Percentiles rank a stretch among this genome's conserved stretches.
phyloP scores from a whole-genome alignment of 2,797 vertebrate genomes.

The Sciaenops ocellatus region DNA sequence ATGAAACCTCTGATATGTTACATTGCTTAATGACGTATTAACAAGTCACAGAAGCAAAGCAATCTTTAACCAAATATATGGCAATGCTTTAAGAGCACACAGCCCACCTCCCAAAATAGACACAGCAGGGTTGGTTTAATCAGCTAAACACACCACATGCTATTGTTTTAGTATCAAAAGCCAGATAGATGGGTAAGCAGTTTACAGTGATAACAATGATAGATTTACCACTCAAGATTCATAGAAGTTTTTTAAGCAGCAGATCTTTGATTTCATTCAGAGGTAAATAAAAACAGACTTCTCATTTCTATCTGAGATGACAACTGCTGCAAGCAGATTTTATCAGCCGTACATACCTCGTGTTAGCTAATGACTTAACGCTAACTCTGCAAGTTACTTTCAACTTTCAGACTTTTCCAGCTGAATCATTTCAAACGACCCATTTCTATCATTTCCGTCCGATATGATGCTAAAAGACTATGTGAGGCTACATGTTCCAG shows the following conservation, averaged over 20 bases:
- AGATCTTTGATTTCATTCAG: not conserved
- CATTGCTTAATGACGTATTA: not conserved
- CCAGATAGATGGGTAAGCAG: not conserved
- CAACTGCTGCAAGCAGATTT: not conserved
- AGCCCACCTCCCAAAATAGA: conserved; percentile 5
- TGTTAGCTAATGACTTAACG: not conserved
- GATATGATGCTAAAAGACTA: not conserved
- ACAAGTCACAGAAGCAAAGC: not conserved
- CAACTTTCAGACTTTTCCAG: not conserved
- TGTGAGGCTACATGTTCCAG: not conserved
- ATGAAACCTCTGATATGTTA: not conserved
- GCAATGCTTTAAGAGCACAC: not conserved
- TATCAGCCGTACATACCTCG: no score
- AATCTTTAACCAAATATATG: not conserved
- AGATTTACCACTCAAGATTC: not conserved
- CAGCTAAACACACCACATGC: conserved; percentile 2
- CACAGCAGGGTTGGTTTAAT: not conserved
- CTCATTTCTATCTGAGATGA: not conserved
- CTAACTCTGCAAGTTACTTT: not conserved
- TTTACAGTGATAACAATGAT: not conserved
- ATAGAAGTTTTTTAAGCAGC: not conserved
- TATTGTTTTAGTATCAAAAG: not conserved
- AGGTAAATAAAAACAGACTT: not conserved
- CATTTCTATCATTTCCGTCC: no score
- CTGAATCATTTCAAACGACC: not conserved